Base-by-base conservation (phyloP, 2,113 vertebrate genomes). In the Ictidomys tridecemlineatus region DNA sequence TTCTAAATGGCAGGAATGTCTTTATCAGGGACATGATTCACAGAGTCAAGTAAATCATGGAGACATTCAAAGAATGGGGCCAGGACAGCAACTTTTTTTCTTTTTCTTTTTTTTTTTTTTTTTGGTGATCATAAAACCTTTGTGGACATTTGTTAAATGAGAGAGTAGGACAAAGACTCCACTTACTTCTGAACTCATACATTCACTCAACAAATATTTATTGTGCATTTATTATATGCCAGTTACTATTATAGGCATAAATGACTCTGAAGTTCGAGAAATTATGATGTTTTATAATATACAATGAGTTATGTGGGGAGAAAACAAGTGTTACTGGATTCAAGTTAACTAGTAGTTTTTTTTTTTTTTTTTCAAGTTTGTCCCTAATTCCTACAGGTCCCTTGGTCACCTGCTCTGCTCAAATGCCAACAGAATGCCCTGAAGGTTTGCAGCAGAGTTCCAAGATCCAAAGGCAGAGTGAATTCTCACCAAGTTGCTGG, bases 51-150 rank as follows among this genome's bases (percentile, higher is more conserved):
- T 11, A 14, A n/a, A 13, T 8, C 45, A 56, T 6, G 13, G 61
- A 61, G 34, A 56, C 80, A n/a, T 3, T 4, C 24, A 51, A 30
- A 8, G 9, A 67, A 10, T 0, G 5, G 56, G 73, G 22, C 45
- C 80, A 18, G 1, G 18, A 56, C 8, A 13, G 8, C 11, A 34
- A 17, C 2, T 34, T 11, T 34, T 11, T 53, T 53, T 53, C 4
- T 5, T 53, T 42, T 51, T 26, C 32, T n/a, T 69, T 34, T 30
- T 2, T 53, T 53, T 53, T 42, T 58, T 32, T n/a, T n/a, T 69
- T 34, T 30, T 4, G 9, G 69, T 26, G 6, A 1, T 37, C 1
- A 0, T 0, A 26, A 32, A 48, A 22, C 5, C 53, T 48, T 42
- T 28, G 6, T 32, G 53, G 51, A 3, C 34, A 12, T 93, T 11